Conservation (phyloP, 2,797 vertebrate species). For the Semaprochilodus insignis region DNA sequence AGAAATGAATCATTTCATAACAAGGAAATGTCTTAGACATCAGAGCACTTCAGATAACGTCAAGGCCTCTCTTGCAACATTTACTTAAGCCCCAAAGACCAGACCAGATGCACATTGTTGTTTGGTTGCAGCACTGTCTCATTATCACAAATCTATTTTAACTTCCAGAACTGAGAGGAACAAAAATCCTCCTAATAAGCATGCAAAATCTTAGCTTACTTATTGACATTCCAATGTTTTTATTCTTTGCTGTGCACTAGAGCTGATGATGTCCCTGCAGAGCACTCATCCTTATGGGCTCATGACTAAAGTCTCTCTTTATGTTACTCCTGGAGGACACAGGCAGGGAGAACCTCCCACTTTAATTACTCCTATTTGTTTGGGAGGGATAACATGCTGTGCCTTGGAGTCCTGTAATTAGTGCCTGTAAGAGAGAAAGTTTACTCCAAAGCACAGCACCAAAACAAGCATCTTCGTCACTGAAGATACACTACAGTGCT, state of each 20-base stretch:
- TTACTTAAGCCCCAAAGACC: neutral
- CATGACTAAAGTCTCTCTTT: slow-evolving; percentile 23
- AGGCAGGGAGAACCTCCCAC: slow-evolving; percentile 34
- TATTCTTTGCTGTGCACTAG: neutral
- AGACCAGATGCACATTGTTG: neutral
- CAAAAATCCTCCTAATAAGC: neutral
- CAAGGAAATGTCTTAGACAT: neutral
- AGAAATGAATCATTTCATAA: neutral
- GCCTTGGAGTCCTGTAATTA: slow-evolving; percentile 46
- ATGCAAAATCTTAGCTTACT: neutral
- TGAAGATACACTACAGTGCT: neutral
- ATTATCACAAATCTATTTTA: slow-evolving; percentile 9
- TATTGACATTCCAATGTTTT: neutral
- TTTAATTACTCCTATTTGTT: slow-evolving; percentile 51
- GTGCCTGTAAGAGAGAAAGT: slow-evolving; percentile 38
- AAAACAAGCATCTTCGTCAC: neutral
- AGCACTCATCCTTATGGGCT: slow-evolving; percentile 21
- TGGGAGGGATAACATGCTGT: slow-evolving; percentile 29
- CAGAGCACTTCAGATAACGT: neutral
- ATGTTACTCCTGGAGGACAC: slow-evolving; percentile 34
- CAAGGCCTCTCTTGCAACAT: neutral
- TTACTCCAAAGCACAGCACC: slow-evolving; percentile 4
- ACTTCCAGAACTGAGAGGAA: neutral
- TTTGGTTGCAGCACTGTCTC: slow-evolving; percentile 19
- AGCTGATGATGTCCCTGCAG: slow-evolving; percentile 1